Evolutionary conservation across 2,797 vertebrate genomes (phyloP).

Genomic region (Arremon aurantiirostris): DNA sequence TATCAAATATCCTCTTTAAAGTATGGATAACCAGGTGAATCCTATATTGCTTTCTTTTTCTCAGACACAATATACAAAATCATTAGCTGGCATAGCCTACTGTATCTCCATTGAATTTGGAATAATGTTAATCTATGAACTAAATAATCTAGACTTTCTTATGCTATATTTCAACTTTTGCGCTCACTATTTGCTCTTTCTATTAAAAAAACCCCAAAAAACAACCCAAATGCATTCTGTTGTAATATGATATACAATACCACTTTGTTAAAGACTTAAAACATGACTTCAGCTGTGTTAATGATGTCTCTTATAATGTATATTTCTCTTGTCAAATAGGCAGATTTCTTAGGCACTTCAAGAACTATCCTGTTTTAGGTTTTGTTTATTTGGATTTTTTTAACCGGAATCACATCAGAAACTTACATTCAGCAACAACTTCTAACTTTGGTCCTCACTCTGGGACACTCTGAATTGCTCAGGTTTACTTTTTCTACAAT

Average conservation of each 20-base stretch:
- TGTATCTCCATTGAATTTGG: neutral
- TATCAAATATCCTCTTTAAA: neutral
- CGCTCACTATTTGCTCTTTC: neutral
- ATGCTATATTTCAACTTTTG: neutral
- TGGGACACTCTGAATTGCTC: neutral
- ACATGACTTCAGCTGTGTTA: neutral
- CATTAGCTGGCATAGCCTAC: neutral
- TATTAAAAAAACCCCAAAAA: neutral
- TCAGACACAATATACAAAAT: neutral
- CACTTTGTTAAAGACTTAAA: neutral
- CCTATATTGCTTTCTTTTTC: neutral
- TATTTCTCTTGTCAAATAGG: neutral
- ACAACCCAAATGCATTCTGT: rapidly evolving
- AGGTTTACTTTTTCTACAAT: neutral
- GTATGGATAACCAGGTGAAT: neutral
- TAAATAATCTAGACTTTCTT: neutral
- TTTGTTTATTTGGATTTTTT: neutral
- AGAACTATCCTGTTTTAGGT: neutral
- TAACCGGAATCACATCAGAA: neutral
- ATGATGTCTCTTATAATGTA: neutral
- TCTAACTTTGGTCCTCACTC: neutral
- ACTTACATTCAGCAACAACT: neutral
- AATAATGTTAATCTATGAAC: neutral
- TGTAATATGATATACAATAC: neutral
- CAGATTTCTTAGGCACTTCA: neutral